Percentiles rank a stretch among this genome's conserved stretches.
Conservation (phyloP, 2,797 vertebrate genomes). For the Pristis pectinata region DNA sequence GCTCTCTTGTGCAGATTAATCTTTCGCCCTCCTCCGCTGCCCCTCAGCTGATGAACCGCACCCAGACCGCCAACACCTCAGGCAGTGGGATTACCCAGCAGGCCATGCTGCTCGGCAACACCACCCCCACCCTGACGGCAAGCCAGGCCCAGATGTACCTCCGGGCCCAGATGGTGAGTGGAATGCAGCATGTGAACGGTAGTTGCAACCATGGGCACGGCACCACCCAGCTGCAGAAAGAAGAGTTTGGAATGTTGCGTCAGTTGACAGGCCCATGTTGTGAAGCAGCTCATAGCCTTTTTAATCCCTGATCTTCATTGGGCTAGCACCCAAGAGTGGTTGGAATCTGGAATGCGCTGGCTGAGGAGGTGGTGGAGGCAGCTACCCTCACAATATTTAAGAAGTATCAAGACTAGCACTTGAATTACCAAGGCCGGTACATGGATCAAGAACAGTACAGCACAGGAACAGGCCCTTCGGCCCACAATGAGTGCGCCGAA, state of each 20-base stretch:
- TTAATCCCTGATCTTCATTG: neutral
- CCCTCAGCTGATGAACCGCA: conserved; percentile 76
- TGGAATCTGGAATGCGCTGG: too few relatives aligned
- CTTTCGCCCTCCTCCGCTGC: conserved; percentile 72
- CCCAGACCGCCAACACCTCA: conserved; percentile 72
- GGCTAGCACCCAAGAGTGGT: too few relatives aligned
- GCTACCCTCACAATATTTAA: too few relatives aligned
- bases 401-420: too few relatives aligned
- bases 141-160: conserved; percentile 95
- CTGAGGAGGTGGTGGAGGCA: too few relatives aligned
- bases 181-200: too few relatives aligned
- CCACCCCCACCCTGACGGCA: conserved; percentile 71
- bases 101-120: conserved; percentile 81
- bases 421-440: too few relatives aligned
- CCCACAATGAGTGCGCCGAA: too few relatives aligned
- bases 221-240: neutral
- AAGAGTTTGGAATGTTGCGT: neutral
- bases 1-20: conserved; percentile 69
- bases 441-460: too few relatives aligned
- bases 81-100: conserved; percentile 82
- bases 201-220: neutral
- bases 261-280: neutral
- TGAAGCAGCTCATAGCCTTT: neutral
- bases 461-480: too few relatives aligned
- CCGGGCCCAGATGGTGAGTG: conserved; percentile 85